Percentiles rank a stretch among this genome's conserved stretches.
These are phyloP conservation scores for Trissoscelio sp. DNA, from an alignment of 2,888 invertebrate species.

Conservation along the genomic window DNA sequence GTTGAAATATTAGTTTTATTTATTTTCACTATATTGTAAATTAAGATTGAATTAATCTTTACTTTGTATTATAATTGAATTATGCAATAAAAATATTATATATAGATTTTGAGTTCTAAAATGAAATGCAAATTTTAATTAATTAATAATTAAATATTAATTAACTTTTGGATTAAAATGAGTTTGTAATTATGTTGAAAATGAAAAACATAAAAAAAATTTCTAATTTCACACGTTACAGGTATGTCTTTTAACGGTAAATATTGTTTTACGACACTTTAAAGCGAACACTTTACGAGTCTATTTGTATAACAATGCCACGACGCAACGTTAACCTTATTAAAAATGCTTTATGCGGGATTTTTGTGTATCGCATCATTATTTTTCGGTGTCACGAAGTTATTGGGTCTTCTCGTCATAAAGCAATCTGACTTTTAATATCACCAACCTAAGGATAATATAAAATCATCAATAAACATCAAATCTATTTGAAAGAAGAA, in stretches of 20 bases:
- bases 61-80: too few species aligned
- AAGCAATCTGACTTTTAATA: constrained; percentile 8
- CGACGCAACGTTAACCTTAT: constrained; percentile 23
- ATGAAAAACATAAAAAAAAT: too few species aligned
- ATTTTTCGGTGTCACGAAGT: constrained; percentile 34
- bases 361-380: constrained; percentile 30
- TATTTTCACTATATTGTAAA: neutral
- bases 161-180: too few species aligned
- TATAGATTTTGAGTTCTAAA: too few species aligned
- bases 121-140: too few species aligned
- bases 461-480: neutral
- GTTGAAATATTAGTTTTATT: neutral
- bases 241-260: constrained; percentile 17
- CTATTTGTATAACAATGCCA: constrained; percentile 20
- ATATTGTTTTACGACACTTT: constrained; percentile 21
- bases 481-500: neutral
- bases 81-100: too few species aligned
- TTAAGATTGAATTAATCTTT: too few species aligned
- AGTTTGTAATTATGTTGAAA: too few species aligned
- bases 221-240: neutral
- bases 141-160: too few species aligned
- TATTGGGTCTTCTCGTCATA: constrained; percentile 21
- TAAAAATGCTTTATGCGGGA: constrained; percentile 29
- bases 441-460: neutral
- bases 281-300: constrained; percentile 17